Evolutionary conservation across 1,140 invertebrate genomes (phyloP).

Genomic region (Lepidurus couesii): DNA sequence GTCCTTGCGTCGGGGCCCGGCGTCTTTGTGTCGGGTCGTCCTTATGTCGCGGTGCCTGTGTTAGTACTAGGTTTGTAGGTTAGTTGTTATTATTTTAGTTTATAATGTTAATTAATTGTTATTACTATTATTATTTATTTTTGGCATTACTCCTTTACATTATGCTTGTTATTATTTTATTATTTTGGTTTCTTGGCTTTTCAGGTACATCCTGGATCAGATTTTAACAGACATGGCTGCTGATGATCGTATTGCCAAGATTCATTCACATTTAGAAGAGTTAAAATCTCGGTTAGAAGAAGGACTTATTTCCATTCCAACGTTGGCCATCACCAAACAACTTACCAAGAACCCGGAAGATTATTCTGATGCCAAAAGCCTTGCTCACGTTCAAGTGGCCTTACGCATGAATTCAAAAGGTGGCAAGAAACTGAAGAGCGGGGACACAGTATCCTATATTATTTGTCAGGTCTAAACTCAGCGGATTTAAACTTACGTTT

Average conservation of each 20-base stretch:
- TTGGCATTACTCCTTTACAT: background rate
- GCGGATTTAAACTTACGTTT: too few species aligned
- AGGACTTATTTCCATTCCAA: conserved; percentile 63
- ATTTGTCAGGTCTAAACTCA: conserved; percentile 68
- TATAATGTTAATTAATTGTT: conserved; percentile 35
- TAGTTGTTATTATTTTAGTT: conserved; percentile 33
- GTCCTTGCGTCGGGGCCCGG: too few species aligned
- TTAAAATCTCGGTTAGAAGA: conserved; percentile 62
- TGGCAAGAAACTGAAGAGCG: conserved; percentile 76
- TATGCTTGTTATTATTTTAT: background rate
- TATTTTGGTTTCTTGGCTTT: conserved; percentile 33
- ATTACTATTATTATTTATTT: conserved; percentile 1
- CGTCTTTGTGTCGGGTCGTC: too few species aligned
- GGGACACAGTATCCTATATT: conserved; percentile 92
- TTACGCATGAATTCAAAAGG: conserved; percentile 72
- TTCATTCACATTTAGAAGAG: conserved; percentile 60
- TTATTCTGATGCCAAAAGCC: conserved; percentile 75
- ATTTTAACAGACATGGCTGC: conserved; percentile 71
- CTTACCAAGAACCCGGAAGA: conserved; percentile 90
- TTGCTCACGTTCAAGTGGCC: conserved; percentile 90
- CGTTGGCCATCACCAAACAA: conserved; percentile 89
- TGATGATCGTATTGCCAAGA: conserved; percentile 78
- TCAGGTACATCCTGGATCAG: conserved; percentile 66
- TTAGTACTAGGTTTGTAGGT: background rate
- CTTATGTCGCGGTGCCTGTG: too few species aligned